Base-by-base conservation (phyloP, 1,140 invertebrate species). In the Drosophila nikananu region DNA sequence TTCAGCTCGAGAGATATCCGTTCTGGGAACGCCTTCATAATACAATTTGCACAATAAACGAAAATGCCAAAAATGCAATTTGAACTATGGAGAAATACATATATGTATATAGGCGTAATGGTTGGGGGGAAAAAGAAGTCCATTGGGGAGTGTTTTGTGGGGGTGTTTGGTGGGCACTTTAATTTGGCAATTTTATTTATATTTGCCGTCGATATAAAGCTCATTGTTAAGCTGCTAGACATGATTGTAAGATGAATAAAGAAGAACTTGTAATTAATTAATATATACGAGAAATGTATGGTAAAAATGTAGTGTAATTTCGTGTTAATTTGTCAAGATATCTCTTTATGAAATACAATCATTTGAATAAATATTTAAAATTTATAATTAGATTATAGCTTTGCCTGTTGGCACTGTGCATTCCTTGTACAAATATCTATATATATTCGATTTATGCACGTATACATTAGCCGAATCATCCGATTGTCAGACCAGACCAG, bases 391-490 rank as follows among this genome's bases (percentile, higher is more conserved):
- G 8, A n/a, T 2, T 44, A 13, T 6, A 44, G 21, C 39, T 27
- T 13, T 2, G 15, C 1, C 17, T 30, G 5, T 51, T 30, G 30
- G 37, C 37, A 72, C 70, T 30, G 67, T 73, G 30, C 19, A n/a
- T 19, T 41, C 15, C 30, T 19, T 73, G 9, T 44, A n/a, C 39
- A 73, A 80, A 57, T 39, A 32, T 19, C n/a, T n/a, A 19, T 51
- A 77, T 83, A 72, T 59, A 65, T 59, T 61, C 63, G 77, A 70
- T 78, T 74, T 82, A 77, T 82, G 73, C 66, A 81, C 72, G 57
- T 60, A 74, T 74, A 52, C 67, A 71, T 68, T 71, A 68, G 65
- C 32, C 71, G 23, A 74, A 61, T 61, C 68, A 57, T 51, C 60
- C 65, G 59, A 77, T 81, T 65, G 81, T 32, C 59, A 63, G 51